Base-by-base conservation (phyloP, 2,113 vertebrate genomes). In the Nannobrachium achirus region DNA sequence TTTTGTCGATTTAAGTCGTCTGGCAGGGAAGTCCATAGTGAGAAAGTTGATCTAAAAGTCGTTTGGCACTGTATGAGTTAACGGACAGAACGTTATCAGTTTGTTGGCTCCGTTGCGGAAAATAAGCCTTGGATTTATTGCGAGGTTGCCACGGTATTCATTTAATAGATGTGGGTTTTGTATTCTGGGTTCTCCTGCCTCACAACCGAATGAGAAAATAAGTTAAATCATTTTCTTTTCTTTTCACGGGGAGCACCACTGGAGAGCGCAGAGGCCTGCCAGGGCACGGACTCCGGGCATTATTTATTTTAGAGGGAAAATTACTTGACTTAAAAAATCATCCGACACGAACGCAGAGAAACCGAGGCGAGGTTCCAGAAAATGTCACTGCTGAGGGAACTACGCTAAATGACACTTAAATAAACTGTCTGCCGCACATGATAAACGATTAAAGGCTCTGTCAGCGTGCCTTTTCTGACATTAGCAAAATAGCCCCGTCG, bases 291-390 rank as follows among this genome's bases (percentile, higher is more conserved):
- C 70, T 75, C 42, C 48, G 56, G 73, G 56, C 58, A 71, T 86
- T 88, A 75, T 89, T 87, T 79, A 86, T 90, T 89, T 88, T 81
- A 80, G 59, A 75, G 56, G 67, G 75, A 79, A 89, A 88, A 86
- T 86, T 58, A 87, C 77, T n/a, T 69, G 68, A 78, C 63, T 80
- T 76, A 75, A 80, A 64, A 74, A 89, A 76, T 88, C 65, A 76
- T 78, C 71, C 72, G 63, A 76, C 73, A 75, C 58, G 65, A 15
- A 77, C 83, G 76, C 61, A 75, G 68, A 56, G 52, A 76, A 77
- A 68, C 84, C 75, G 84, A 80, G 77, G 89, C n/a, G n/a, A 76
- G 60, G 25, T 68, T 87, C 73, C 77, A 82, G 73, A 82, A n/a
- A 88, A 76, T 78, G 84, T 87, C 75, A 87, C 69, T 50, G 44